Conservation (phyloP, 2,797 vertebrate species). For the Myiotriccus ornatus region DNA sequence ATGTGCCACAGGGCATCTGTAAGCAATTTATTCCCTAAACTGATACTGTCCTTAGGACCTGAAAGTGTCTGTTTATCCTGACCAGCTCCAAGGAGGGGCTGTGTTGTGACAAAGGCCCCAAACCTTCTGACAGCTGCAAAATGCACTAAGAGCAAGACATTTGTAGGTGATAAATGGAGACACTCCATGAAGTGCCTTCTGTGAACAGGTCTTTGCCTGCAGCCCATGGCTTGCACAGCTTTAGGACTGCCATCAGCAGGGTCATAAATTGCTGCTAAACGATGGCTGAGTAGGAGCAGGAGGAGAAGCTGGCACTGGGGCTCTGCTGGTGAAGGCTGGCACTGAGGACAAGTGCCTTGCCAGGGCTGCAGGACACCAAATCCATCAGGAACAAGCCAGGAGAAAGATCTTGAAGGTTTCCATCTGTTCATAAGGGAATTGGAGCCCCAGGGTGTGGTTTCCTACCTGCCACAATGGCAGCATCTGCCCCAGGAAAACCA, state of each 20-base stretch:
- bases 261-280: neutral
- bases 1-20: neutral
- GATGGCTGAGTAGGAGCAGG: neutral
- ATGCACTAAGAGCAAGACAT: neutral
- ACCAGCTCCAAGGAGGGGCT: neutral
- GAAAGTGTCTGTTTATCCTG: neutral
- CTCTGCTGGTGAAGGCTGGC: neutral
- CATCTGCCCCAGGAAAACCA: neutral
- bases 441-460: neutral
- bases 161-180: neutral
- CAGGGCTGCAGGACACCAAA: neutral
- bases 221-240: neutral
- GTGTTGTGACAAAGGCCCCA: neutral
- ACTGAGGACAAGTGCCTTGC: fast-evolving
- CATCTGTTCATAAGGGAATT: fast-evolving
- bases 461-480: neutral
- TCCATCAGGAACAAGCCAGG: neutral
- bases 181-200: neutral
- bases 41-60: neutral
- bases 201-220: neutral
- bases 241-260: neutral
- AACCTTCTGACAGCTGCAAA: neutral
- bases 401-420: neutral
- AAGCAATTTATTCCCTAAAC: neutral
- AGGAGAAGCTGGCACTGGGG: neutral